phyloP scores from a whole-genome alignment of 2,888 invertebrate genomes.

The Pinctada fucata region DNA sequence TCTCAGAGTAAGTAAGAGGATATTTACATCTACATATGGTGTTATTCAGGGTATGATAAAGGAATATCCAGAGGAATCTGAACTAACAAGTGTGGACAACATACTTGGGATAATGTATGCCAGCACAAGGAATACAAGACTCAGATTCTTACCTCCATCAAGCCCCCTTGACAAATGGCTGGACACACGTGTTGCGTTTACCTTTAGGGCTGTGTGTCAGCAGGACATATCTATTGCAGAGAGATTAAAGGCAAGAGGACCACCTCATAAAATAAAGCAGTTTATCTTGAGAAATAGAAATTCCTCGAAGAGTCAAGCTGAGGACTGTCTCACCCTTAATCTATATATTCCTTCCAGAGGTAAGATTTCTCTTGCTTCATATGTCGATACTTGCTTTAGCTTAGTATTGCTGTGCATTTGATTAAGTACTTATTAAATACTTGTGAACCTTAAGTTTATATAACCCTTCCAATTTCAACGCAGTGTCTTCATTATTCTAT shows the following conservation, averaged over 20 bases:
- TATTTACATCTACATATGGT: slow-evolving; percentile 16
- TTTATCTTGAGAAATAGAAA: slow-evolving; percentile 32
- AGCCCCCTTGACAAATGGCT: slow-evolving; percentile 89
- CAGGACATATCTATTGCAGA: slow-evolving; percentile 78
- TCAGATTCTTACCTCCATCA: slow-evolving; percentile 97
- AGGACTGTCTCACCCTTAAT: slow-evolving; percentile 53
- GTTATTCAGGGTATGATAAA: slow-evolving; percentile 4
- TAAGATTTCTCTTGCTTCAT: slow-evolving; percentile 16
- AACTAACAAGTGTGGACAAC: slow-evolving; percentile 85
- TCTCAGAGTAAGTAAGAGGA: neutral
- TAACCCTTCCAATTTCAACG: no score
- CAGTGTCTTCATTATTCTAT: no score
- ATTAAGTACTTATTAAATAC: no score
- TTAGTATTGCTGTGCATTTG: no score
- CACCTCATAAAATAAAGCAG: slow-evolving; percentile 37
- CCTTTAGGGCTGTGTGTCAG: slow-evolving; percentile 91
- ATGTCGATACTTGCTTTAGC: no score
- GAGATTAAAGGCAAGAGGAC: slow-evolving; percentile 16
- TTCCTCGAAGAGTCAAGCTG: slow-evolving; percentile 42
- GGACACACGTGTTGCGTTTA: slow-evolving; percentile 83
- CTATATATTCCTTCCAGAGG: slow-evolving; percentile 50
- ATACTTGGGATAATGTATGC: slow-evolving; percentile 95
- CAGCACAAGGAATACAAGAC: slow-evolving; percentile 90
- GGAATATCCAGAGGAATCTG: neutral
- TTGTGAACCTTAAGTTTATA: no score